Conservation (phyloP, 92 coral and sea anemone genomes). For the Siderastrea siderea region DNA sequence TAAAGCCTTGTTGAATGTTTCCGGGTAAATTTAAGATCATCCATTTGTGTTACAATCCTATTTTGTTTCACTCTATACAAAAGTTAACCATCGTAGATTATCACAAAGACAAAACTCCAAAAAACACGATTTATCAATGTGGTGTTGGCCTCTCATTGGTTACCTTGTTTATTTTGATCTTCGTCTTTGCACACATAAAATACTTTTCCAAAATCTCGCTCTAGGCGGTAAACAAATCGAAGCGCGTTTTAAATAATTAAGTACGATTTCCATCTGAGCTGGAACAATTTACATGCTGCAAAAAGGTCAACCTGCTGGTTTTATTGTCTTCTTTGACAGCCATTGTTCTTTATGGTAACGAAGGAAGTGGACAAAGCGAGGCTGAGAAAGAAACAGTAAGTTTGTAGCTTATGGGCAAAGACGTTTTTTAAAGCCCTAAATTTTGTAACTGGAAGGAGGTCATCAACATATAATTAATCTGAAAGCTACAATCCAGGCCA, state of each 20-base stretch:
- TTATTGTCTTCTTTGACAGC: slow-evolving; percentile 30
- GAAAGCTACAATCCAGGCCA: too few relatives aligned
- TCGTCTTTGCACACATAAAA: not conserved
- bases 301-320: slow-evolving; percentile 28
- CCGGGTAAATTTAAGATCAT: too few relatives aligned
- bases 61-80: too few relatives aligned
- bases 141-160: too few relatives aligned
- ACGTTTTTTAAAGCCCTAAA: too few relatives aligned
- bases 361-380: slow-evolving; percentile 67
- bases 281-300: not conserved
- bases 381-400: slow-evolving; percentile 70
- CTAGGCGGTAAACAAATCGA: not conserved
- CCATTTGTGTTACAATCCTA: too few relatives aligned
- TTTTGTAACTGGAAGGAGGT: too few relatives aligned
- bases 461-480: too few relatives aligned
- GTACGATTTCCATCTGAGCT: not conserved
- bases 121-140: too few relatives aligned
- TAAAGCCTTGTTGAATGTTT: too few relatives aligned
- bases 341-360: slow-evolving; percentile 72
- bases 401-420: not conserved
- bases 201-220: not conserved
- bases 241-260: slow-evolving; percentile 21
- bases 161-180: not conserved
- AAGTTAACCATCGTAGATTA: too few relatives aligned
- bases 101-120: too few relatives aligned